Evolutionary conservation across 1,140 invertebrate species (phyloP), one percentile per base, ranked within the genome.

Genomic region (Choristoneura fumiferana): DNA sequence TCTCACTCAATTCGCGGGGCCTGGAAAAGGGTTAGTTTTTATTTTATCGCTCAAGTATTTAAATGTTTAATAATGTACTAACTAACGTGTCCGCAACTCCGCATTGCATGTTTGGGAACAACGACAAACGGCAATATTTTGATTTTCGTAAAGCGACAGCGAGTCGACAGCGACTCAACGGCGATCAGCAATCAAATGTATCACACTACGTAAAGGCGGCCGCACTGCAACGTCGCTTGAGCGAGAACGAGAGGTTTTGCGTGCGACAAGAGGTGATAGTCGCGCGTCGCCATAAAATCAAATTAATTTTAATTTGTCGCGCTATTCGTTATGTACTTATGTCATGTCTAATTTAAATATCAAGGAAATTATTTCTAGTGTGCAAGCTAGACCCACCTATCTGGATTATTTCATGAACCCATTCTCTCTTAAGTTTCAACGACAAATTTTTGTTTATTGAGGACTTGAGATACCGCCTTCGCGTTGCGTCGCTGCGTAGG

Each of bases 191-290:
- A 37, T 37, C 35, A 37, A 37, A 37, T n/a, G 9, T 37, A 37
- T 37, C 35, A 37, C 3, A 37, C 35, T 37, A 10, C 35, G 9
- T 37, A n/a, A n/a, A n/a, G n/a, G n/a, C n/a, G n/a, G n/a, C n/a
- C n/a, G n/a, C n/a, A n/a, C n/a, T n/a, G n/a, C 35, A 37, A 37
- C 35, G 35, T 37, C 35, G 35, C 35, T 37, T 37, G 35, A 37
- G 35, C 35, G 35, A 37, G 35, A 37, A n/a, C 9, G 35, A 3
- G 35, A 3, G 9, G 35, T 4, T 37, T 37, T 37, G 35, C n/a
- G n/a, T n/a, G n/a, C n/a, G n/a, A n/a, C n/a, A n/a, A n/a, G n/a
- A n/a, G n/a, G n/a, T n/a, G n/a, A n/a, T n/a, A n/a, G n/a, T n/a
- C n/a, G n/a, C n/a, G n/a, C n/a, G n/a, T n/a, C n/a, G n/a, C n/a